phyloP scores from a whole-genome alignment of 2,113 vertebrate genomes.

The Hypanus sabinus region DNA sequence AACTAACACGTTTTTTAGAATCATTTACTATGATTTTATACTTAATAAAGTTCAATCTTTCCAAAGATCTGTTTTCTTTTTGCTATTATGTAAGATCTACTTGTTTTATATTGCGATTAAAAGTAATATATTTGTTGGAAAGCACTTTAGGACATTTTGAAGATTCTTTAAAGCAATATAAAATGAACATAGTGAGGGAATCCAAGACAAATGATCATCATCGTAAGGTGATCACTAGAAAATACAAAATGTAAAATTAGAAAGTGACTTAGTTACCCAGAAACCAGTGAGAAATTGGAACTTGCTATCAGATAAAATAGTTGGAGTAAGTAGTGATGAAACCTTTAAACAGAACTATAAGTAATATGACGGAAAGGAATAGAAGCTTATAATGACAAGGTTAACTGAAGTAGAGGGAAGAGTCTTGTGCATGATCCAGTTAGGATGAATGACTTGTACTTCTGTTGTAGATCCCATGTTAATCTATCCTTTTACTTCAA shows the following conservation, averaged over 20 bases:
- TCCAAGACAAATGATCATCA: too few relatives aligned
- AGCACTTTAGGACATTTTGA: not conserved
- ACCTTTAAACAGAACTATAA: not conserved
- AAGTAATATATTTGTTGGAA: not conserved
- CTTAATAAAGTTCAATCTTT: slow-evolving; percentile 17
- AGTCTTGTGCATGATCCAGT: not conserved
- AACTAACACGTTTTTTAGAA: not conserved
- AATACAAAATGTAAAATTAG: not conserved
- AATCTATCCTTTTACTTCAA: not conserved
- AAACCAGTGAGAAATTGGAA: not conserved
- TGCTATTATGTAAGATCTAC: not conserved
- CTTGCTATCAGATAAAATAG: not conserved
- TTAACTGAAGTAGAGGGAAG: not conserved
- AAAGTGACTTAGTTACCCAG: not conserved
- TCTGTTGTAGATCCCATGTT: not conserved
- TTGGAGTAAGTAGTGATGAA: too few relatives aligned
- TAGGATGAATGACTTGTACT: not conserved
- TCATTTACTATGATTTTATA: not conserved
- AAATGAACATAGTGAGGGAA: not conserved
- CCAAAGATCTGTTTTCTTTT: not conserved
- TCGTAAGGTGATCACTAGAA: not conserved
- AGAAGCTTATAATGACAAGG: not conserved
- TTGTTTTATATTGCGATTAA: not conserved
- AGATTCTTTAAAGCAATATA: not conserved
- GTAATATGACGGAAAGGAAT: not conserved